phyloP scores from a whole-genome alignment of 2,888 invertebrate species.

The Drosophila affinis region DNA sequence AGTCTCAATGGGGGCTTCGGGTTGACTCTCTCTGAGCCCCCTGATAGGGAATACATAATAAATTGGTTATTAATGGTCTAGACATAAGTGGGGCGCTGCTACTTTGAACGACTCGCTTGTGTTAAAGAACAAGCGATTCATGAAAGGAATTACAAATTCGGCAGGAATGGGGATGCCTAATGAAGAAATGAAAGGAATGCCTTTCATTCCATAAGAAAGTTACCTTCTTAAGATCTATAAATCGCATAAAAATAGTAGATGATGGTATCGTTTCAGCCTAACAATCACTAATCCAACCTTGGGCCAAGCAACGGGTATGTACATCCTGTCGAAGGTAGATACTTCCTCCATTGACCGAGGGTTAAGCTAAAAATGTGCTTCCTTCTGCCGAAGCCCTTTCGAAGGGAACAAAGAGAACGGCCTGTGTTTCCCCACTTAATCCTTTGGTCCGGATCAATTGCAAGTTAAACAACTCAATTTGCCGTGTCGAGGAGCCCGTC shows the following conservation, averaged over 20 bases:
- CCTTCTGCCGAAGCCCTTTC: neutral
- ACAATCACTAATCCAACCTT: neutral
- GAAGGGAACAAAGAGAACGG: too few relatives aligned
- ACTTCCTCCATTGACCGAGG: neutral
- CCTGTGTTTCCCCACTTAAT: constrained; percentile 18
- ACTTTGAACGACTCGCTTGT: neutral
- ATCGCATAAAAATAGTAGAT: neutral
- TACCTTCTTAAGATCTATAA: neutral
- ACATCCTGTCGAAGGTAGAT: neutral
- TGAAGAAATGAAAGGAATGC: neutral
- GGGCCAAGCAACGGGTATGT: neutral
- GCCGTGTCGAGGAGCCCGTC: constrained; percentile 26
- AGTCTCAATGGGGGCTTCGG: constrained; percentile 39
- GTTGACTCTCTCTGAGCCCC: constrained; percentile 10
- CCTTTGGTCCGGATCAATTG: constrained; percentile 53
- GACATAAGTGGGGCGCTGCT: constrained; percentile 19
- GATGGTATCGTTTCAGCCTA: neutral
- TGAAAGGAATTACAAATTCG: neutral
- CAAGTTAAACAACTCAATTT: constrained; percentile 73
- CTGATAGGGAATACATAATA: constrained; percentile 39
- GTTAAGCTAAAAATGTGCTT: neutral
- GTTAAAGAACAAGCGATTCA: neutral
- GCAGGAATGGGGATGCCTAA: neutral
- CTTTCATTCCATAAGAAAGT: neutral
- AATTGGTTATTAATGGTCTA: constrained; percentile 41